These are phyloP conservation scores for Alosa alosa DNA, from an alignment of 2,113 vertebrate species.

Conservation along the genomic window DNA sequence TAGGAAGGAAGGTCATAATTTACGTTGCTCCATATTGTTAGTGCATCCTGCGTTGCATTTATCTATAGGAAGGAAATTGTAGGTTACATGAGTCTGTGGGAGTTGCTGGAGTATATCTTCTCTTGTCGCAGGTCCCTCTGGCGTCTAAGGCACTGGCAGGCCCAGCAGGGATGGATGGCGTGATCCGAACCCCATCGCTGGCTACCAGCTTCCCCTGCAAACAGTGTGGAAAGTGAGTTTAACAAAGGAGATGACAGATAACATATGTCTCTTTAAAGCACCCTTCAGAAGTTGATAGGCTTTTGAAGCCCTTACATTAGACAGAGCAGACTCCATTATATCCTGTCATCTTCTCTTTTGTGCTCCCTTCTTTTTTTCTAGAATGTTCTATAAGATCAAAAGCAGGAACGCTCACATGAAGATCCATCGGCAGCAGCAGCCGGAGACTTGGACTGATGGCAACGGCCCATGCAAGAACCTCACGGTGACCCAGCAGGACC, in stretches of 20 bases:
- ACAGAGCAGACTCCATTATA: not conserved
- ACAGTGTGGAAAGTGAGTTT: slow-evolving; percentile 79
- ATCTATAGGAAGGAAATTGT: not conserved
- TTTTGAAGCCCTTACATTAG: slow-evolving; percentile 36
- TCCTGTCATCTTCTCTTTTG: not conserved
- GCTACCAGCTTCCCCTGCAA: slow-evolving; percentile 75
- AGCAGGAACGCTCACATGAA: slow-evolving; percentile 83
- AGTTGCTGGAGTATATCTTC: not conserved
- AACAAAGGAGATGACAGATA: not conserved
- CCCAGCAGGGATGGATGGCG: slow-evolving; percentile 46
- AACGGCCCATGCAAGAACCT: slow-evolving; percentile 54
- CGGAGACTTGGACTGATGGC: slow-evolving; percentile 66
- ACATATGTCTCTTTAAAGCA: not conserved
- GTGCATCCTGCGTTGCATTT: not conserved
- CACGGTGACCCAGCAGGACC: slow-evolving; percentile 28
- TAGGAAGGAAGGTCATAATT: no score
- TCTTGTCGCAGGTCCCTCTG: slow-evolving; percentile 47
- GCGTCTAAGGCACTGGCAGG: slow-evolving; percentile 49
- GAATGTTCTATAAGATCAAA: slow-evolving; percentile 81
- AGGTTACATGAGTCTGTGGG: not conserved
- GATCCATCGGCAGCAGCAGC: slow-evolving; percentile 76
- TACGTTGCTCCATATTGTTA: not conserved
- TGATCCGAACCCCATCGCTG: slow-evolving; percentile 57
- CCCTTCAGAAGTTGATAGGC: slow-evolving; percentile 33
- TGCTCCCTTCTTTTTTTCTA: slow-evolving; percentile 39